phyloP scores from a whole-genome alignment of 2,113 vertebrate species.

The Seriola dumerili region DNA sequence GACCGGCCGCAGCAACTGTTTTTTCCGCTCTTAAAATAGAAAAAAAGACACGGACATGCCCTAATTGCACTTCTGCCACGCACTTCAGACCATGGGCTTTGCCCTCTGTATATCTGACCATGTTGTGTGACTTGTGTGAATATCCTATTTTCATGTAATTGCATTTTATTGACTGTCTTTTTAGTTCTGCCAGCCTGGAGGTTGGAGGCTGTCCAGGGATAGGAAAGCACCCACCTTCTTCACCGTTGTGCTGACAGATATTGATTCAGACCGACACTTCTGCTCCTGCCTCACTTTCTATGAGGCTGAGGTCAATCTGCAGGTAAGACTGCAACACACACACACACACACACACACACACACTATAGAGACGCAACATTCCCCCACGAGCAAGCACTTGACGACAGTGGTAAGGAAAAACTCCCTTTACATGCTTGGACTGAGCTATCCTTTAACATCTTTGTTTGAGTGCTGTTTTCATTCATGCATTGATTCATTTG shows the following conservation, averaged over 20 bases:
- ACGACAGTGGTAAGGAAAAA: too few species aligned
- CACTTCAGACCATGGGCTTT: too few species aligned
- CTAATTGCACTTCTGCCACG: too few species aligned
- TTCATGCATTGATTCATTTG: background rate
- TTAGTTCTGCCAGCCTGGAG: constrained; percentile 97
- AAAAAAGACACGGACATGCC: too few species aligned
- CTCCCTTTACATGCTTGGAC: background rate
- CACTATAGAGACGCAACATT: too few species aligned
- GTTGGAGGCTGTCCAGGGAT: constrained; percentile 94
- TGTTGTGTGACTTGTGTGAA: background rate
- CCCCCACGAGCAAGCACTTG: too few species aligned
- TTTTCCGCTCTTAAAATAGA: too few species aligned
- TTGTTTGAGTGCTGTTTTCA: background rate
- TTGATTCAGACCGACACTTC: constrained; percentile 97
- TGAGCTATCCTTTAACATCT: background rate
- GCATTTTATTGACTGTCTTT: constrained; percentile 43
- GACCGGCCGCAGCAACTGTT: too few species aligned
- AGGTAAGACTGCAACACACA: constrained; percentile 83
- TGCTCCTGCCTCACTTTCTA: constrained; percentile 98
- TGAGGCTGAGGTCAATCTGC: constrained; percentile 96
- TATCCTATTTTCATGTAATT: background rate
- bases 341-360: background rate
- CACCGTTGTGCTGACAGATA: constrained; percentile 97
- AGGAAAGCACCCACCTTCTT: constrained; percentile 95
- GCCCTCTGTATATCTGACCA: background rate